Percentiles rank a stretch among this genome's conserved stretches.
Evolutionary conservation across 2,113 vertebrate species (phyloP).

Genomic region (Suncus etruscus): DNA sequence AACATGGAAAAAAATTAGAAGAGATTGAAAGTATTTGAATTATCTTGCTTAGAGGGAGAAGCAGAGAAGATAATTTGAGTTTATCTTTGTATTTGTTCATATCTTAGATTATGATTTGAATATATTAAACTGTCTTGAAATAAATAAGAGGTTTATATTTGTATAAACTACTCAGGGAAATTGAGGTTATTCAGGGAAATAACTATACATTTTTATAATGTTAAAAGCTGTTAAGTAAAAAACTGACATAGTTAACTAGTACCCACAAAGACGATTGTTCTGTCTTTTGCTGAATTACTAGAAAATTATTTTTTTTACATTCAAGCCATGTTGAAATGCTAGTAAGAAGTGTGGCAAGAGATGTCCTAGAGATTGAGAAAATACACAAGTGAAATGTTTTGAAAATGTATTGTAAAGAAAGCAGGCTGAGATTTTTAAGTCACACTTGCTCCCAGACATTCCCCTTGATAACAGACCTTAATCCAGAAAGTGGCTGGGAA

Average conservation of each 20-base stretch:
- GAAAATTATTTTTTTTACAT: neutral
- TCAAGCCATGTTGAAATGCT: neutral
- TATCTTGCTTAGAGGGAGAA: neutral
- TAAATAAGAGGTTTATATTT: neutral
- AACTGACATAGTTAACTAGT: slow-evolving; percentile 1
- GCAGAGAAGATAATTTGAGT: neutral
- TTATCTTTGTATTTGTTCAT: neutral
- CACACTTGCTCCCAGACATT: neutral
- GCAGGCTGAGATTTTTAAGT: neutral
- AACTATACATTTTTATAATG: neutral
- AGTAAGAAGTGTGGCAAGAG: neutral
- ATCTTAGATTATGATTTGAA: neutral
- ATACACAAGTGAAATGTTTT: neutral
- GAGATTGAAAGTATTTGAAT: neutral
- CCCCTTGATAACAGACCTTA: too few relatives aligned
- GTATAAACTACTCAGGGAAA: too few relatives aligned
- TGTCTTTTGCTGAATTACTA: slow-evolving; percentile 28
- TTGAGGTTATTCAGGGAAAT: neutral
- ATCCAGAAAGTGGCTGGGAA: too few relatives aligned
- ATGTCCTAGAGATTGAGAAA: neutral
- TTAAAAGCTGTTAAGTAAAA: slow-evolving; percentile 8
- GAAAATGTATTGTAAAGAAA: neutral
- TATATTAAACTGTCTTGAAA: neutral
- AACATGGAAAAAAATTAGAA: neutral
- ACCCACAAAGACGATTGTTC: neutral